Conservation (phyloP, 2,888 invertebrate species). For the Amaurobius ferox region DNA sequence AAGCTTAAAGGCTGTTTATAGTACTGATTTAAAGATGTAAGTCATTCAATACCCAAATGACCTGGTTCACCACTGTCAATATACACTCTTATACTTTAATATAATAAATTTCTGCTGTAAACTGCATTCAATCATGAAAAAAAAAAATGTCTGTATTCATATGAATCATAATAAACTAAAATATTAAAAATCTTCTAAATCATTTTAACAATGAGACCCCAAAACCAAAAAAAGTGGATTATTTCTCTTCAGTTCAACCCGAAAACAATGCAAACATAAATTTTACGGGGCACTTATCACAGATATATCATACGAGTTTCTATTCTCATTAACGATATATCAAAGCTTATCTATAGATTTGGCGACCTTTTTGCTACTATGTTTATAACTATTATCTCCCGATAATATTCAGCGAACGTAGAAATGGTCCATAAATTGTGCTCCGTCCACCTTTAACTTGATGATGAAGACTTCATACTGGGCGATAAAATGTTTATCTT, state of each 20-base stretch:
- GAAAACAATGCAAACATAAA: constrained; percentile 4
- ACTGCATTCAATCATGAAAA: no score
- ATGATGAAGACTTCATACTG: constrained; percentile 7
- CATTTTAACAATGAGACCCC: no score
- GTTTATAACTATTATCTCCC: not conserved
- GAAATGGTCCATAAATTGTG: not conserved
- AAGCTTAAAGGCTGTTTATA: no score
- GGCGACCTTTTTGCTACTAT: not conserved
- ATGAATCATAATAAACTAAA: no score
- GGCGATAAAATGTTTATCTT: not conserved
- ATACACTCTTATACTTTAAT: no score
- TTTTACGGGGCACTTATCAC: not conserved
- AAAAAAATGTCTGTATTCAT: no score
- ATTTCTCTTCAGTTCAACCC: not conserved
- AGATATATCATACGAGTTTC: not conserved
- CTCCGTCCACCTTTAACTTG: not conserved
- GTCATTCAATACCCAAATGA: no score
- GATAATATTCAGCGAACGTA: not conserved
- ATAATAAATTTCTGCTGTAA: no score
- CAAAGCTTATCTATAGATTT: not conserved
- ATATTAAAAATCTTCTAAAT: no score
- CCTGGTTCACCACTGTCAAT: no score
- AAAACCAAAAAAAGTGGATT: no score
- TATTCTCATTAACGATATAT: not conserved
- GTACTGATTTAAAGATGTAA: no score